These are phyloP conservation scores for Popillia japonica DNA, from an alignment of 1,140 invertebrate species.

Conservation along the genomic window DNA sequence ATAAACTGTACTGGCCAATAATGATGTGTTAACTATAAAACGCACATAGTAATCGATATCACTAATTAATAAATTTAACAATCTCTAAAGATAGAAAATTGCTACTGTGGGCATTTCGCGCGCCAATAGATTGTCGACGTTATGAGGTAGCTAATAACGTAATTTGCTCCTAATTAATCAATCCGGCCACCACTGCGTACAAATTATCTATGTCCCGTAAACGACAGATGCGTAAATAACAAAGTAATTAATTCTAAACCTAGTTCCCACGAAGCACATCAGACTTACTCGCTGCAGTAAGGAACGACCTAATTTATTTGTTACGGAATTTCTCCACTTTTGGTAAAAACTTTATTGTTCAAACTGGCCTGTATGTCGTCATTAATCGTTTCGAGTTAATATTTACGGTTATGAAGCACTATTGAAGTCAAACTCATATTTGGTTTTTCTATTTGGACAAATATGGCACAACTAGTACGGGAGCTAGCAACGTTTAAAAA, in stretches of 20 bases:
- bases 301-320: background rate
- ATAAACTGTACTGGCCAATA: no score
- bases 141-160: background rate
- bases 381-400: no score
- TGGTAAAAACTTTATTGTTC: no score
- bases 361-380: no score
- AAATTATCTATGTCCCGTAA: background rate
- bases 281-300: background rate
- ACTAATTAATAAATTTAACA: background rate
- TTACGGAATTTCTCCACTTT: background rate
- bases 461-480: no score
- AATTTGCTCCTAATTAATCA: constrained; percentile 13
- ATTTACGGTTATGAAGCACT: no score
- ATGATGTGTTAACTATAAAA: no score
- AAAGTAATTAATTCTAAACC: background rate
- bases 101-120: background rate
- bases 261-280: background rate
- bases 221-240: background rate
- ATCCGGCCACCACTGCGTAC: background rate
- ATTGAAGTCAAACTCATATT: no score
- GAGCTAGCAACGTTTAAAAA: no score
- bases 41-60: no score
- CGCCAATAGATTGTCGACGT: background rate
- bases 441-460: no score
- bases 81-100: background rate